Conservation (phyloP, 2,888 invertebrate species). For the Smittia sp. region DNA sequence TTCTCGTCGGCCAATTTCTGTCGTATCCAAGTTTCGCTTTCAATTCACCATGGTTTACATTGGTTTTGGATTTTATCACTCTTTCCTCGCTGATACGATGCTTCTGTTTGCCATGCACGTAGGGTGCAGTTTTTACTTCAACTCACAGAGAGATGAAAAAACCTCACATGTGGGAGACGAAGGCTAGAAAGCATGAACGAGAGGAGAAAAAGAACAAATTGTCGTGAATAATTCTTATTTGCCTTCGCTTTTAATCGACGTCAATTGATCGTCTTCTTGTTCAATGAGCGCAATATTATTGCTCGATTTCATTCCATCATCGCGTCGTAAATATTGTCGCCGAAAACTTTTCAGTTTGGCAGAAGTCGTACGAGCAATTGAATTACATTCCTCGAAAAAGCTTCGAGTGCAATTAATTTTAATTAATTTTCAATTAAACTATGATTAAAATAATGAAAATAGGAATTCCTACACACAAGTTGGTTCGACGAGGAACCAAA, state of each 20-base stretch:
- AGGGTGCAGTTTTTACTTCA: not conserved
- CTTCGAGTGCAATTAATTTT: constrained; percentile 38
- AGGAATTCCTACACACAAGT: constrained; percentile 23
- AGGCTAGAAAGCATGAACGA: not conserved
- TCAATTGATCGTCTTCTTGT: constrained; percentile 22
- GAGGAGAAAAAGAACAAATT: not conserved
- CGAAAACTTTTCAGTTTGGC: not conserved
- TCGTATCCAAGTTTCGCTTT: not conserved
- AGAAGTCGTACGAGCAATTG: not conserved
- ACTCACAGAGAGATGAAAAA: not conserved
- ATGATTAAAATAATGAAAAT: constrained; percentile 40
- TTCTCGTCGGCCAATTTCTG: not conserved
- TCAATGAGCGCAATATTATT: not conserved
- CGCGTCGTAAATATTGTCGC: not conserved
- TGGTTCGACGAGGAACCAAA: not conserved
- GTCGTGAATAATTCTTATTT: not conserved
- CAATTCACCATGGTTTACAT: not conserved
- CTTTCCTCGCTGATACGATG: not conserved
- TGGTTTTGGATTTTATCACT: not conserved
- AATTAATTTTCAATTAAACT: constrained; percentile 41
- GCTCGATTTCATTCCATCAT: not conserved
- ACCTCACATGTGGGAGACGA: constrained; percentile 17
- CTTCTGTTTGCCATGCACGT: not conserved
- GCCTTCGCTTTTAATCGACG: constrained; percentile 29
- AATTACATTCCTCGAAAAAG: constrained; percentile 1